Percentiles rank a stretch among this genome's conserved stretches.
phyloP scores from a whole-genome alignment of 53 echinoderm and acorn worm genomes.

The Echinometra lucunter region DNA sequence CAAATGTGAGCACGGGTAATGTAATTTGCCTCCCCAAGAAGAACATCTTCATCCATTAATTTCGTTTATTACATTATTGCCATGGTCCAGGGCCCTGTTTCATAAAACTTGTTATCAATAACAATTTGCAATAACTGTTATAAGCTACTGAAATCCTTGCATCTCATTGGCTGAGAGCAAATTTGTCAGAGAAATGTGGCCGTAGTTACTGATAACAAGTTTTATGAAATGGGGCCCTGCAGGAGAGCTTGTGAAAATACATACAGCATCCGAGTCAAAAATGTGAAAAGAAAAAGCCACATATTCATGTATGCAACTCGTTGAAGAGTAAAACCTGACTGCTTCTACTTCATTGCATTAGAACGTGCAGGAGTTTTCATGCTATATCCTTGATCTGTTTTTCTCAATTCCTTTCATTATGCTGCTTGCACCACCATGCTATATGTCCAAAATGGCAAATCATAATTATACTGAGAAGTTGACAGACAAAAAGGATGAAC shows the following conservation, averaged over 20 bases:
- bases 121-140: too few relatives aligned
- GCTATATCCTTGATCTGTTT: background rate
- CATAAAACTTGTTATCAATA: too few relatives aligned
- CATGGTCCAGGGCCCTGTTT: background rate
- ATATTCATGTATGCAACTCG: background rate
- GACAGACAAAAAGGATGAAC: too few relatives aligned
- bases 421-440: background rate
- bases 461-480: background rate
- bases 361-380: background rate
- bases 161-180: too few relatives aligned
- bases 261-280: background rate
- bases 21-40: background rate
- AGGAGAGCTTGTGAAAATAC: background rate
- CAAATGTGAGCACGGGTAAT: background rate
- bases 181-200: too few relatives aligned
- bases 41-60: background rate
- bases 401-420: background rate
- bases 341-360: background rate
- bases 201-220: too few relatives aligned
- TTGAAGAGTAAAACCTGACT: background rate
- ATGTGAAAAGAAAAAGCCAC: background rate
- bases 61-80: conserved; percentile 10
- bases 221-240: too few relatives aligned
- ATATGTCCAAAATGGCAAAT: background rate
- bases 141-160: too few relatives aligned